A percentile compares a stretch with the other conserved stretches of the same genome.
Evolutionary conservation across 2,113 vertebrate genomes (phyloP).

Genomic region (Vicugna pacos): DNA sequence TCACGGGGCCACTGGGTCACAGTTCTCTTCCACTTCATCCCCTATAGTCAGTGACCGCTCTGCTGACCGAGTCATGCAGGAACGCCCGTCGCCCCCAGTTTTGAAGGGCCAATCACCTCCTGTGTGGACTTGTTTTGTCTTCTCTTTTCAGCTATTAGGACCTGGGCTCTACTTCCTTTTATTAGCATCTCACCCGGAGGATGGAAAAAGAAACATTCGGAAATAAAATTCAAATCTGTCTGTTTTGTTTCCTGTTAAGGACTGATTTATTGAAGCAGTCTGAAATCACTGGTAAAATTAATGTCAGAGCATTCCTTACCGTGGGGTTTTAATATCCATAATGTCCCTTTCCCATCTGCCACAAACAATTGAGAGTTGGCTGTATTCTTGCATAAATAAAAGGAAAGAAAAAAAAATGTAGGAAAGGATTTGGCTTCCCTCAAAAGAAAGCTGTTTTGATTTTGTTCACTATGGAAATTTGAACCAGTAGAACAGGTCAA

Average conservation of each 20-base stretch:
- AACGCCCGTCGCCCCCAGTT: conserved; percentile 65
- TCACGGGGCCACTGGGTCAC: conserved; percentile 25
- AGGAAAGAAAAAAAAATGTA: background rate
- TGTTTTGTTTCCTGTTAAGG: conserved; percentile 8
- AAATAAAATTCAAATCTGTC: conserved; percentile 46
- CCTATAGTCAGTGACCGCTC: conserved; percentile 78
- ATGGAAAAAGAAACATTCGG: conserved; percentile 1
- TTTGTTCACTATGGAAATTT: conserved; percentile 75
- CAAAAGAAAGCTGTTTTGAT: conserved; percentile 65
- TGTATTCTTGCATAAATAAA: conserved; percentile 69
- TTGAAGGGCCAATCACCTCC: conserved; percentile 68
- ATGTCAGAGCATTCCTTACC: background rate
- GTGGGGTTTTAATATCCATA: background rate
- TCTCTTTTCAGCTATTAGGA: background rate
- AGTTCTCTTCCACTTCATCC: background rate
- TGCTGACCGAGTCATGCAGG: conserved; percentile 81
- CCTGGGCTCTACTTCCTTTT: conserved; percentile 28
- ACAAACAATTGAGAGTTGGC: conserved; percentile 58
- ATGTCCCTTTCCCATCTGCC: background rate
- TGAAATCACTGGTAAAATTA: conserved; percentile 36
- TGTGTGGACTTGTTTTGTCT: conserved; percentile 14
- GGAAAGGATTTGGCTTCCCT: conserved; percentile 53
- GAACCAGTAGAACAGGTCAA: conserved; percentile 63
- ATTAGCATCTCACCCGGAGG: conserved; percentile 32
- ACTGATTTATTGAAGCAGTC: background rate